Conservation (phyloP, 2,888 invertebrate genomes). For the Rhaphigaster nebulosa region DNA sequence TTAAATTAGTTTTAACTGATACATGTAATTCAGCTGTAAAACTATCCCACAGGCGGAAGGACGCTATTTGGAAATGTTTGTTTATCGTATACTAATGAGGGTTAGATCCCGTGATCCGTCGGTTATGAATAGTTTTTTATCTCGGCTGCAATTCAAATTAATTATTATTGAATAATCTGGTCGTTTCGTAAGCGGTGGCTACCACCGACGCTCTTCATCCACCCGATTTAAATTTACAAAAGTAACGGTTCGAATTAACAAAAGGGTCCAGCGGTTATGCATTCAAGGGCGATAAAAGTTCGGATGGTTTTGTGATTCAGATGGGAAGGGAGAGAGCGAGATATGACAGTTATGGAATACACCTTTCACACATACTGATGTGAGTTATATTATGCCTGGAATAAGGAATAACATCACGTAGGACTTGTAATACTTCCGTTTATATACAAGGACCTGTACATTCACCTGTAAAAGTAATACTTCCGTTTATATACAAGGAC, state of each 20-base stretch:
- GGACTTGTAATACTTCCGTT: conserved; percentile 9
- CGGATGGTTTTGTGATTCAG: conserved; percentile 35
- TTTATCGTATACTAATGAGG: conserved; percentile 34
- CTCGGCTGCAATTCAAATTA: conserved; percentile 14
- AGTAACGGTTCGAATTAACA: conserved; percentile 16
- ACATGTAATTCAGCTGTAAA: background rate
- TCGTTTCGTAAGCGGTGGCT: background rate
- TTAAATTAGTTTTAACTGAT: too few species aligned
- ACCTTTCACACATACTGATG: conserved; percentile 39
- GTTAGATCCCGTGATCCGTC: background rate
- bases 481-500: background rate
- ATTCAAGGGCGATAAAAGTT: conserved; percentile 39
- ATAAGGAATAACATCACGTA: background rate
- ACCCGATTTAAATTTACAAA: conserved; percentile 19
- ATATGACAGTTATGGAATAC: conserved; percentile 50
- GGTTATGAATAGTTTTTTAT: conserved; percentile 6
- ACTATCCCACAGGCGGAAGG: background rate
- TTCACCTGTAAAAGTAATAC: background rate
- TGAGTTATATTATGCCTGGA: conserved; percentile 18
- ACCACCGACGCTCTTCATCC: background rate
- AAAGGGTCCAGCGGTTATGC: conserved; percentile 28
- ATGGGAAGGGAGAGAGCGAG: background rate
- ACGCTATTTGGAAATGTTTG: conserved; percentile 6
- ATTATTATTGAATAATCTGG: conserved; percentile 7
- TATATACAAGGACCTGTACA: background rate